phyloP scores from a whole-genome alignment of 1,140 invertebrate genomes.

The Brachionus calyciflorus region DNA sequence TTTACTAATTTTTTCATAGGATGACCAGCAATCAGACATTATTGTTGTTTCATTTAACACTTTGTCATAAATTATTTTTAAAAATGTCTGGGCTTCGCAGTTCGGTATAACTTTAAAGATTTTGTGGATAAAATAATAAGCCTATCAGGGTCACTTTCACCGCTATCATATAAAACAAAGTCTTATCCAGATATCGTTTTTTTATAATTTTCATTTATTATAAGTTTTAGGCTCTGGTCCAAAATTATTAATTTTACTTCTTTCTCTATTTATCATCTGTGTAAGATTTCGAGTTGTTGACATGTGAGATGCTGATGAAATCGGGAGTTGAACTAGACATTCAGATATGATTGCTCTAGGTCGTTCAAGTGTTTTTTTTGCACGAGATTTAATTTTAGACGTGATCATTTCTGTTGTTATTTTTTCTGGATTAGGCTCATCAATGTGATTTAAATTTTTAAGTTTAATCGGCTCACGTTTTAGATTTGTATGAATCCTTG shows the following conservation, averaged over 20 bases:
- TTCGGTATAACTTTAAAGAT: neutral
- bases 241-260: neutral
- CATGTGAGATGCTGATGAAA: neutral
- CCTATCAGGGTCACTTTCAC: no score
- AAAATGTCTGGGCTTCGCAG: no score
- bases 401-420: neutral
- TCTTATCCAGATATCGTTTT: neutral
- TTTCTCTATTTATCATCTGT: constrained; percentile 1
- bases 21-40: no score
- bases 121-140: neutral
- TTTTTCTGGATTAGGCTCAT: neutral
- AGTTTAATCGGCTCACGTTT: neutral
- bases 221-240: neutral
- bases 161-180: neutral
- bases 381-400: no score
- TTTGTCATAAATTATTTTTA: no score
- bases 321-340: neutral
- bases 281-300: neutral
- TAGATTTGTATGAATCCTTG: constrained; percentile 16
- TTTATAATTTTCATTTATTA: constrained; percentile 1
- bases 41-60: no score
- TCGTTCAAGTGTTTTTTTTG: no score
- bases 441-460: neutral
- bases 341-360: no score
- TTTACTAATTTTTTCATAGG: no score